Evolutionary conservation across 2,888 invertebrate genomes (phyloP).

Genomic region (Fabriciana adippe): DNA sequence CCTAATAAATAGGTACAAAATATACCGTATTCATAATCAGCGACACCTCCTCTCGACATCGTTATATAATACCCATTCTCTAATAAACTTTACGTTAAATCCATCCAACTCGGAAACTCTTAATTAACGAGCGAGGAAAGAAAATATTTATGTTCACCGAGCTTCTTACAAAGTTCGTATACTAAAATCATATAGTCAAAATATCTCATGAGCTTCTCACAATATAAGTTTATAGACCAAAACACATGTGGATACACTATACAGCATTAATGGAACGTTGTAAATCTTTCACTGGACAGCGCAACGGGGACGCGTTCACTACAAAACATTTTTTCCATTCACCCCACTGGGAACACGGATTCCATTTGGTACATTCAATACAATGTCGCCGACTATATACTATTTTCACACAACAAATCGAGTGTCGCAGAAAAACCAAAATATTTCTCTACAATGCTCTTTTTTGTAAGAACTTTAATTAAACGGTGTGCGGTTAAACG

Average conservation of each 20-base stretch:
- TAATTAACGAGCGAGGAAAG: conserved; percentile 36
- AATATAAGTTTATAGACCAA: conserved; percentile 17
- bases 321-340: conserved; percentile 71
- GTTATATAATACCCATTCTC: conserved; percentile 36
- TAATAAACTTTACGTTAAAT: conserved; percentile 29
- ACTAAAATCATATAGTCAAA: conserved; percentile 29
- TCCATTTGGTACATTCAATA: conserved; percentile 71
- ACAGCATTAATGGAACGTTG: conserved; percentile 67
- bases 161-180: conserved; percentile 27
- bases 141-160: conserved; percentile 37
- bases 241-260: conserved; percentile 24
- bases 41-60: neutral
- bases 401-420: conserved; percentile 52
- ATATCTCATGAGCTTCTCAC: conserved; percentile 27
- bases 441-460: conserved; percentile 14
- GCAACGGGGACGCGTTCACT: conserved; percentile 56
- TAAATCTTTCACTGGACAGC: conserved; percentile 75
- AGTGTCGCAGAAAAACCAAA: conserved; percentile 29
- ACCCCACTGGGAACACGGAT: conserved; percentile 64
- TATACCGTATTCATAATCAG: no score
- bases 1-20: no score
- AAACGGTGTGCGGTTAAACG: conserved; percentile 38
- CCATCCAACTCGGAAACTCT: conserved; percentile 29
- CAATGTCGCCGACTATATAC: conserved; percentile 55
- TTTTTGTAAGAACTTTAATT: conserved; percentile 39